Evolutionary conservation across 2,888 invertebrate species (phyloP).

Genomic region (Lamellibrachia columna): DNA sequence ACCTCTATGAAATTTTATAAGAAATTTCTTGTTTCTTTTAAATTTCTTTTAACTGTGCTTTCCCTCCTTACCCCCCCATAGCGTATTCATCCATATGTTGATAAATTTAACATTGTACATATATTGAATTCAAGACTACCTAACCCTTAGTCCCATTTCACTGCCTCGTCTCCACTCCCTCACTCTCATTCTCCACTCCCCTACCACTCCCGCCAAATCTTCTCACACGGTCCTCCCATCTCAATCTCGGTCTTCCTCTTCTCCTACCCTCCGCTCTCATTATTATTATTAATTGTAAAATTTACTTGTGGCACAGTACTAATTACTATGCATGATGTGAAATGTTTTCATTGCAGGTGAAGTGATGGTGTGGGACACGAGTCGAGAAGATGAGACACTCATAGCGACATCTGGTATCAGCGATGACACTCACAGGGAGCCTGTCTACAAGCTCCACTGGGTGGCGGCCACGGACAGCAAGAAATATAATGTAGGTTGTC

Average conservation of each 20-base stretch:
- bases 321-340: background rate
- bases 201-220: too few relatives aligned
- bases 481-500: conserved; percentile 41
- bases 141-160: background rate
- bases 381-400: conserved; percentile 62
- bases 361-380: conserved; percentile 65
- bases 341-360: conserved; percentile 52
- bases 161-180: too few relatives aligned
- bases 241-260: too few relatives aligned
- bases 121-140: background rate
- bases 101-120: too few relatives aligned
- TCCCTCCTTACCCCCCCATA: background rate
- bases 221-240: too few relatives aligned
- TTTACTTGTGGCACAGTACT: background rate
- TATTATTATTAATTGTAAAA: too few relatives aligned
- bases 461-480: conserved; percentile 51
- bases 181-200: too few relatives aligned
- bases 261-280: too few relatives aligned
- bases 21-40: too few relatives aligned
- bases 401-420: conserved; percentile 63
- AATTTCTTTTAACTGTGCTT: background rate
- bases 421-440: conserved; percentile 63
- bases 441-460: conserved; percentile 65
- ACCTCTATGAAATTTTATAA: too few relatives aligned
- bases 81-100: background rate